Evolutionary conservation across 2,797 vertebrate species (phyloP), one percentile per base, ranked within the genome.

Genomic region (Pagetopsis macropterus): DNA sequence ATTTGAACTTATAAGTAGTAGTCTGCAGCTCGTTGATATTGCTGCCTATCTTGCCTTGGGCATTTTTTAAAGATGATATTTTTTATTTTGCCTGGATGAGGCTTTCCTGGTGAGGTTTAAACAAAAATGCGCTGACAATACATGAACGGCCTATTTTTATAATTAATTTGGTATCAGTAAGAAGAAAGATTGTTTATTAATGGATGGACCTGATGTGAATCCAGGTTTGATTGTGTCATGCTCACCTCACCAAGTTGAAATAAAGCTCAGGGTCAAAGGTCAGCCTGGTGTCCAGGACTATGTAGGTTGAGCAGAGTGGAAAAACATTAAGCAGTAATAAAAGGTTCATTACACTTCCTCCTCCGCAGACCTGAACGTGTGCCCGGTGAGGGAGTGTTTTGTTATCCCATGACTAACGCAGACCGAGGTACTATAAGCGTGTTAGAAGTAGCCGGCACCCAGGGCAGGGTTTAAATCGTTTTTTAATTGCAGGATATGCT

Each of bases 371-470:
- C 41, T 55, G 69, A 73, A 21, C 19, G 58, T 52, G 65, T 40
- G 64, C 37, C 33, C 46, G 8, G 19, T 19, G 23, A 65, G 76
- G 85, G 88, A 84, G 84, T 79, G 65, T 61, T 56, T 46, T 73
- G 74, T 61, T 67, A 79, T 75, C 77, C 56, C 60, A 86, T 84
- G 84, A 89, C 81, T 80, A 61, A 75, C 72, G 64, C 78, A 61
- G 49, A 70, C 63, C 11, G 9, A 72, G 27, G 40, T 57, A 9
- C 60, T 78, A 89, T 84, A 84, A 87, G 71, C 72, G 31, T 13
- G 52, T 69, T 46, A 57, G 63, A 65, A 48, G 54, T 9, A 61
- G 52, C 64, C 2, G 4, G 71, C 72, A 82, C 61, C 40, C 63
- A 12, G 56, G 67, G 45, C 54, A 33, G 37, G 49, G 54, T 63